phyloP scores from a whole-genome alignment of 2,888 invertebrate species.

The Drosophila ezoana region DNA sequence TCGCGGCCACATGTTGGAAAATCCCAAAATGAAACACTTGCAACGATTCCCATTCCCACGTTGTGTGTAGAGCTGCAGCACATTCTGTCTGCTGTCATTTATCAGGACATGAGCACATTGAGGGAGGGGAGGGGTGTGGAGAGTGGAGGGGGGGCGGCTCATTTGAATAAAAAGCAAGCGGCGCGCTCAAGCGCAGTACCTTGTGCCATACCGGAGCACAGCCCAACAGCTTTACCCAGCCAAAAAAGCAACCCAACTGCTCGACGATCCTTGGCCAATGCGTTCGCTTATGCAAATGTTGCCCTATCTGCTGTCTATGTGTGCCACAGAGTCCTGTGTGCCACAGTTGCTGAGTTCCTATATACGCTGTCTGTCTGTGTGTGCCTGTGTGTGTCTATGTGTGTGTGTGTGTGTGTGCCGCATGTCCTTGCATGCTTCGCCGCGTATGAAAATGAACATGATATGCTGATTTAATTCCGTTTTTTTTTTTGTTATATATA shows the following conservation, averaged over 20 bases:
- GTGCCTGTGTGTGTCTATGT: background rate
- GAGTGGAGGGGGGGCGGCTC: constrained; percentile 1
- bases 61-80: constrained; percentile 16
- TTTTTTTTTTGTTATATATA: constrained; percentile 16
- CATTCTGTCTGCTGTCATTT: constrained; percentile 56
- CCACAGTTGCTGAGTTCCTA: too few species aligned
- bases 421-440: constrained; percentile 70
- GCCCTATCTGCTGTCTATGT: constrained; percentile 20
- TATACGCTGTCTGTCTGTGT: too few species aligned
- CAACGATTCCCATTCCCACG: constrained; percentile 67
- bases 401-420: constrained; percentile 11
- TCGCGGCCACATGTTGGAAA: constrained; percentile 5
- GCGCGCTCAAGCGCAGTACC: constrained; percentile 69
- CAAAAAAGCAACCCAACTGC: constrained; percentile 1
- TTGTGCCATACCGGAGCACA: constrained; percentile 8
- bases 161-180: constrained; percentile 43
- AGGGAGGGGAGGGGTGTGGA: too few species aligned
- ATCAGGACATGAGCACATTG: constrained; percentile 52
- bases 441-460: constrained; percentile 76
- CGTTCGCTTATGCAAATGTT: constrained; percentile 68
- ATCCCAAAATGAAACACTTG: constrained; percentile 56
- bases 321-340: constrained; percentile 12
- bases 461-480: constrained; percentile 69
- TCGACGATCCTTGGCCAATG: constrained; percentile 39
- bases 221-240: constrained; percentile 18